phyloP scores from a whole-genome alignment of 2,888 invertebrate genomes.

The Pyrochroa serraticornis region DNA sequence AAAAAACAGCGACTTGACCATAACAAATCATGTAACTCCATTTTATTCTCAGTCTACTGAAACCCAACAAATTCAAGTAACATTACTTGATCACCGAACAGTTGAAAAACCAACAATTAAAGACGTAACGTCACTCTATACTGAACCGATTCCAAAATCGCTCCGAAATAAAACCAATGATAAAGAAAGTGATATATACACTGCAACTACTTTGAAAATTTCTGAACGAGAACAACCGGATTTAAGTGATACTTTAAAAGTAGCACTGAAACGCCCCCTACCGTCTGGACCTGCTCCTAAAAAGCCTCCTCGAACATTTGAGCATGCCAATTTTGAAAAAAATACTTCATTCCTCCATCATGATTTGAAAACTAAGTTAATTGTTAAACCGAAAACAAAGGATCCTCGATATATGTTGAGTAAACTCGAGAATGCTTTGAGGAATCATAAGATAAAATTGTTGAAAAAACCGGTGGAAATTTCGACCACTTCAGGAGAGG shows the following conservation, averaged over 20 bases:
- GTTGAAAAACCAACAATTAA: slow-evolving; percentile 37
- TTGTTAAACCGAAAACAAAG: slow-evolving; percentile 36
- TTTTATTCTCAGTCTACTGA: too few species aligned
- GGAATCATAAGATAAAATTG: slow-evolving; percentile 57
- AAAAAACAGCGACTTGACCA: slow-evolving; percentile 16
- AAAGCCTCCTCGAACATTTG: slow-evolving; percentile 75
- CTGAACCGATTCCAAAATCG: slow-evolving; percentile 52
- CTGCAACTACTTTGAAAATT: slow-evolving; percentile 45
- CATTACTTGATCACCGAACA: slow-evolving; percentile 1
- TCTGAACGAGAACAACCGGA: slow-evolving; percentile 32
- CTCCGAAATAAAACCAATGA: slow-evolving; percentile 32
- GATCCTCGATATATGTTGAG: slow-evolving; percentile 70
- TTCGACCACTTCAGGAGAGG: slow-evolving; percentile 49
- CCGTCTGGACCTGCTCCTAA: slow-evolving; percentile 76
- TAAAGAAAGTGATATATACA: slow-evolving; percentile 39
- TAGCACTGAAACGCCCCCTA: slow-evolving; percentile 70
- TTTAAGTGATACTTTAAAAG: slow-evolving; percentile 66
- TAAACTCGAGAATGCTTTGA: slow-evolving; percentile 67
- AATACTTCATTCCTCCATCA: slow-evolving; percentile 43
- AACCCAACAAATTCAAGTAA: too few species aligned
- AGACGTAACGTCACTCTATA: slow-evolving; percentile 46
- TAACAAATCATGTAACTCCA: too few species aligned
- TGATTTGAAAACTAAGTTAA: slow-evolving; percentile 27
- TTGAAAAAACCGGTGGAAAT: slow-evolving; percentile 36
- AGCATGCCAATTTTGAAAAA: slow-evolving; percentile 44